A percentile compares a stretch with the other conserved stretches of the same genome.
Evolutionary conservation across 2,888 invertebrate genomes (phyloP).

Genomic region (Trissonchulus latispiculum): DNA sequence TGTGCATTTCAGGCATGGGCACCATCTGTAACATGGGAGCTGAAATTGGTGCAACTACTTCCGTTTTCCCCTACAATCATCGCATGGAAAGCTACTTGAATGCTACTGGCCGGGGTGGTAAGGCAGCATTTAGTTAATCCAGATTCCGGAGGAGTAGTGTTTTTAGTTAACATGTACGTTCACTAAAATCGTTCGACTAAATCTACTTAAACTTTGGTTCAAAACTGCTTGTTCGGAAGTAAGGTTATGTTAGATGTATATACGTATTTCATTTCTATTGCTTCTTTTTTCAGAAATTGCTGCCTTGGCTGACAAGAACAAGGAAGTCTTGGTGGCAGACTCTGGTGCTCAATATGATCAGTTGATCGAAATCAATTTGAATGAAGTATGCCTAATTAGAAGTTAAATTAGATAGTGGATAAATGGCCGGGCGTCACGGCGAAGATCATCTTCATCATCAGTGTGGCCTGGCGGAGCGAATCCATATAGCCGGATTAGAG

Average conservation of each 20-base stretch:
- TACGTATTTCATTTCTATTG: too few relatives aligned
- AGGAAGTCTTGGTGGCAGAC: conserved; percentile 52
- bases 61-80: conserved; percentile 87
- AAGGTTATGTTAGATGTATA: too few relatives aligned
- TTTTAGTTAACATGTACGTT: too few relatives aligned
- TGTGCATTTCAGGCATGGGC: conserved; percentile 73
- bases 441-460: too few relatives aligned
- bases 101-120: conserved; percentile 57
- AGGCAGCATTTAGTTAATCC: too few relatives aligned
- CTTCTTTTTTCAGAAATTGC: conserved; percentile 51
- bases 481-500: too few relatives aligned
- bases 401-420: too few relatives aligned
- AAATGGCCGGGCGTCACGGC: too few relatives aligned
- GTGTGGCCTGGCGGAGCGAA: too few relatives aligned
- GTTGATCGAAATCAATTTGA: conserved; percentile 75
- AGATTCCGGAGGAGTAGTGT: too few relatives aligned
- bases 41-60: conserved; percentile 98
- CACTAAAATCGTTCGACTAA: neutral
- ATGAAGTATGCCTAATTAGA: conserved; percentile 36
- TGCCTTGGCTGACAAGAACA: conserved; percentile 60
- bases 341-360: conserved; percentile 62
- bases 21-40: conserved; percentile 99
- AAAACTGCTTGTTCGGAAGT: too few relatives aligned
- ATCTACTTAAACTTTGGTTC: neutral
- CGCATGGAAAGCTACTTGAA: conserved; percentile 86